Evolutionary conservation across 2,113 vertebrate genomes (phyloP).

Genomic region (Peromyscus leucopus): DNA sequence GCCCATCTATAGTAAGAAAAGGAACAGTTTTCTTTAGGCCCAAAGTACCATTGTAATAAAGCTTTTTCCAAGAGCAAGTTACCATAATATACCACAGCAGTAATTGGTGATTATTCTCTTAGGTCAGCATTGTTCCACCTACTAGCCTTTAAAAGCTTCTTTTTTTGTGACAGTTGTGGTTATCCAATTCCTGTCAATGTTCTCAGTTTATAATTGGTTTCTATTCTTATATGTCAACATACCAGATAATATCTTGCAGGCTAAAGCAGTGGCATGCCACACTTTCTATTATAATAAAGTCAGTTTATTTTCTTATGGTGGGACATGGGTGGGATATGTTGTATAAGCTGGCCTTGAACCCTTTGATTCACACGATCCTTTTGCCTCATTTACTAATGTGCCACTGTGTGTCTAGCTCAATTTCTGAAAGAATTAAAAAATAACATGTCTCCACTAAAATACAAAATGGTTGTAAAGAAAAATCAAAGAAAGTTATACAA

Average conservation of each 20-base stretch:
- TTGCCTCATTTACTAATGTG: neutral
- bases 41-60: neutral
- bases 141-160: neutral
- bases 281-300: constrained; percentile 19
- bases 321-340: neutral
- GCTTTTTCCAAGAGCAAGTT: neutral
- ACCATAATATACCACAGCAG: neutral
- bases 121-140: neutral
- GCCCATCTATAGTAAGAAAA: constrained; percentile 90
- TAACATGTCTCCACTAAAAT: neutral
- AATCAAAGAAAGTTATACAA: constrained; percentile 41
- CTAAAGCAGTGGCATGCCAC: neutral
- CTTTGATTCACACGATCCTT: neutral
- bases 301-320: neutral
- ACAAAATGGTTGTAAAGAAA: neutral
- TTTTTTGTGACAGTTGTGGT: constrained; percentile 8
- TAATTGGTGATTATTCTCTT: neutral
- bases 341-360: neutral
- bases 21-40: constrained; percentile 7
- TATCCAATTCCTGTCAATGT: constrained; percentile 21
- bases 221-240: neutral
- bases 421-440: constrained; percentile 21
- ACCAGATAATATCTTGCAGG: neutral
- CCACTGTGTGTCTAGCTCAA: neutral
- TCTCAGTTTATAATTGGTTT: constrained; percentile 31